Evolutionary conservation across 2,113 vertebrate species (phyloP).

Genomic region (Carettochelys insculpta): DNA sequence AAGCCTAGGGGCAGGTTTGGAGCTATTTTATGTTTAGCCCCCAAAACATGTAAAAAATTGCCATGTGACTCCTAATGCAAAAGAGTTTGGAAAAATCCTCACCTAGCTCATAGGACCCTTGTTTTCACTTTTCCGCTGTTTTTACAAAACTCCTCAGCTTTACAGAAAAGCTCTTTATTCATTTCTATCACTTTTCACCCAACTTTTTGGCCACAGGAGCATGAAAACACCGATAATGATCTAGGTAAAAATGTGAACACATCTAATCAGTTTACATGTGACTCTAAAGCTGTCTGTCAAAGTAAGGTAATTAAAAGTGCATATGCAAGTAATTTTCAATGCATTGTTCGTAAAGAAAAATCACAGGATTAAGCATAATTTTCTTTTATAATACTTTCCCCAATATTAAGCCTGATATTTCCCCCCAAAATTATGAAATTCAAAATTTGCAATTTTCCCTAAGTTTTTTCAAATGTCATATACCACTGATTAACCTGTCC

Average conservation of each 20-base stretch:
- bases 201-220: neutral
- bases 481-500: too few species aligned
- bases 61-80: too few species aligned
- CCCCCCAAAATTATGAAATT: neutral
- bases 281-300: neutral
- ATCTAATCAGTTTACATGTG: neutral
- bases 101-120: neutral
- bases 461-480: too few species aligned
- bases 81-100: too few species aligned
- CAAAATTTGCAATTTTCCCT: neutral
- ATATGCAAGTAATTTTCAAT: neutral
- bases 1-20: too few species aligned
- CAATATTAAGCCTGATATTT: neutral
- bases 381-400: neutral
- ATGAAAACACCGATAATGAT: neutral
- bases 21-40: too few species aligned
- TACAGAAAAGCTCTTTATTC: neutral
- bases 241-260: too few species aligned
- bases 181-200: neutral
- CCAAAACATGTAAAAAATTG: too few species aligned
- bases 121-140: neutral
- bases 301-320: neutral
- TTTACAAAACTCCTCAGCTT: neutral
- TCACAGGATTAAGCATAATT: neutral
- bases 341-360: neutral